phyloP scores from a whole-genome alignment of 2,113 vertebrate genomes.

The Gobiocypris rarus region DNA sequence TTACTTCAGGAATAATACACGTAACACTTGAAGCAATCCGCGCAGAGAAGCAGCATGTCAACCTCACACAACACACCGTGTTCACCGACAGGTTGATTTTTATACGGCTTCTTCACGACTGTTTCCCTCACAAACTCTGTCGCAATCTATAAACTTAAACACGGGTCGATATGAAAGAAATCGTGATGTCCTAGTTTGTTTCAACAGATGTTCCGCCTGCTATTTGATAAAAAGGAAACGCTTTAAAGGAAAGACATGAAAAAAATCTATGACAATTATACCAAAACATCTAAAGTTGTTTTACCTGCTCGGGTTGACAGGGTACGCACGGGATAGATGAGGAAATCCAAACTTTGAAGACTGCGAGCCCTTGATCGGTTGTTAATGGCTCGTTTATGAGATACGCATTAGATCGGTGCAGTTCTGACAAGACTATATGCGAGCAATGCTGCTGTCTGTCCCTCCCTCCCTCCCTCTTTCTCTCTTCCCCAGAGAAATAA shows the following conservation, averaged over 20 bases:
- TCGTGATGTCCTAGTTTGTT: not conserved
- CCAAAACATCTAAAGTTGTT: not conserved
- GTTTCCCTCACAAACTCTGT: not conserved
- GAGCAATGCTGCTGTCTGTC: slow-evolving; percentile 16
- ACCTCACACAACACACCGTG: not conserved
- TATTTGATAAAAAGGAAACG: not conserved
- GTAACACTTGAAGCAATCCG: not conserved
- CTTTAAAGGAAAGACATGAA: not conserved
- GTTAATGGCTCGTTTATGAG: slow-evolving; percentile 3
- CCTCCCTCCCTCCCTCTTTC: slow-evolving; percentile 25
- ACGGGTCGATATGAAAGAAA: not conserved
- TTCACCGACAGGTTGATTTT: slow-evolving; percentile 6
- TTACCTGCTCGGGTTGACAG: slow-evolving; percentile 38
- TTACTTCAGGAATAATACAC: not conserved
- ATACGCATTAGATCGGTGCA: slow-evolving; percentile 28
- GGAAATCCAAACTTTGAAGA: slow-evolving; percentile 41
- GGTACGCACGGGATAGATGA: slow-evolving; percentile 4
- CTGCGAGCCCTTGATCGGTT: slow-evolving; percentile 1
- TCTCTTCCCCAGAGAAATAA: slow-evolving; percentile 42
- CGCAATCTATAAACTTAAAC: not conserved
- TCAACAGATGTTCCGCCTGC: slow-evolving; percentile 17
- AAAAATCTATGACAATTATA: not conserved
- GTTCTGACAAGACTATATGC: slow-evolving; percentile 34
- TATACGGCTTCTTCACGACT: not conserved
- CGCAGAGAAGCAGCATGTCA: not conserved